Percentiles rank a stretch among this genome's conserved stretches.
phyloP scores from a whole-genome alignment of 1,140 invertebrate species.

The Aricia agestis region DNA sequence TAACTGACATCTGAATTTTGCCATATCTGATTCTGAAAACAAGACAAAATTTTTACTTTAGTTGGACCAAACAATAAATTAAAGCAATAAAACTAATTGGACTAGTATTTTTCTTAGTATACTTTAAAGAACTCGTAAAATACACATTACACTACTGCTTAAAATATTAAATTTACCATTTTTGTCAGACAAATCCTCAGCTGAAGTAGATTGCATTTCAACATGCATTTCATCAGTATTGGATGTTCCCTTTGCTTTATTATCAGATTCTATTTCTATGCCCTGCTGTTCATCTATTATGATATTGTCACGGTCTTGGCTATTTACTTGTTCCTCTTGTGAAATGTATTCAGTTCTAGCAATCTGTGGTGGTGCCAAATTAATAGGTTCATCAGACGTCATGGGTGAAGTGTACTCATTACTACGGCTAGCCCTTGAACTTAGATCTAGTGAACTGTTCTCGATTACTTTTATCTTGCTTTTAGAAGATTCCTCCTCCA shows the following conservation, averaged over 20 bases:
- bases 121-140: too few species aligned
- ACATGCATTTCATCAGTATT: conserved; percentile 61
- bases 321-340: conserved; percentile 32
- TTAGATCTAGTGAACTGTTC: conserved; percentile 60
- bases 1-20: conserved; percentile 79
- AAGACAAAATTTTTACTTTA: not conserved
- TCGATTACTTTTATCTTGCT: conserved; percentile 54
- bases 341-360: conserved; percentile 57
- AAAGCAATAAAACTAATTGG: too few species aligned
- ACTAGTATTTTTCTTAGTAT: too few species aligned
- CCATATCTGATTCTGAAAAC: conserved; percentile 72
- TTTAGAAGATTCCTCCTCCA: conserved; percentile 63
- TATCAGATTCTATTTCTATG: conserved; percentile 36
- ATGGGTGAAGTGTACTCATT: conserved; percentile 45
- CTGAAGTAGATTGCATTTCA: conserved; percentile 54
- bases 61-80: too few species aligned
- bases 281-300: conserved; percentile 42
- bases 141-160: too few species aligned
- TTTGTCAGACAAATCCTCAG: conserved; percentile 67
- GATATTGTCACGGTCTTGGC: conserved; percentile 41
- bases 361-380: conserved; percentile 55
- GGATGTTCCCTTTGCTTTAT: conserved; percentile 28
- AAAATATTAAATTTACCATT: conserved; percentile 30
- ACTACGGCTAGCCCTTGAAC: conserved; percentile 53
- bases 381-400: conserved; percentile 60